phyloP scores from a whole-genome alignment of 2,888 invertebrate species.

The Leptinotarsa rubiginosa region DNA sequence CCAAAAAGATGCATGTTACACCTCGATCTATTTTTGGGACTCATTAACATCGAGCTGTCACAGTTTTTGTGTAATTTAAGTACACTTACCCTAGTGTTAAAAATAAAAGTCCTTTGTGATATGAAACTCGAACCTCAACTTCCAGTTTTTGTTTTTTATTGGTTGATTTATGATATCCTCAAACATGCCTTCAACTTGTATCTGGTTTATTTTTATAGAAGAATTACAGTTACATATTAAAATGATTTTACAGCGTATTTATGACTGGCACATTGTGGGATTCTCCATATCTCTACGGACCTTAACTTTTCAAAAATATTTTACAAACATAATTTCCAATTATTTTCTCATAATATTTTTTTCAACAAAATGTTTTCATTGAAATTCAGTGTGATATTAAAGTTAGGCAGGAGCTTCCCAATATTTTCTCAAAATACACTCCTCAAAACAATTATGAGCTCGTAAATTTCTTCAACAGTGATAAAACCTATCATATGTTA shows the following conservation, averaged over 20 bases:
- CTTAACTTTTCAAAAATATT: too few relatives aligned
- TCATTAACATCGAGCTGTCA: conserved; percentile 42
- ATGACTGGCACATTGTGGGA: too few relatives aligned
- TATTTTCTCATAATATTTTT: neutral
- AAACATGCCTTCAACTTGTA: neutral
- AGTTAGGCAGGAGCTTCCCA: too few relatives aligned
- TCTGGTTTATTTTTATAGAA: neutral
- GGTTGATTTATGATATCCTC: conserved; percentile 27
- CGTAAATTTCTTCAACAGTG: too few relatives aligned
- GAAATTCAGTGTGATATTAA: too few relatives aligned
- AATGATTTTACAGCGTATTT: neutral
- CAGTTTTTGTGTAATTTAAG: conserved; percentile 46
- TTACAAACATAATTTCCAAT: neutral
- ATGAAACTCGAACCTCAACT: conserved; percentile 12
- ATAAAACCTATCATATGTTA: too few relatives aligned
- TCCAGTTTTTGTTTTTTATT: conserved; percentile 15
- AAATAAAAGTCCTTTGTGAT: conserved; percentile 39
- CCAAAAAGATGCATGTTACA: neutral
- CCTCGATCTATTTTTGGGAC: conserved; percentile 34
- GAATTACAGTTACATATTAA: neutral
- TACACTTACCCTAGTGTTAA: conserved; percentile 38
- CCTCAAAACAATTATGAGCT: too few relatives aligned
- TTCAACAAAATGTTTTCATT: too few relatives aligned
- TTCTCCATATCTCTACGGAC: too few relatives aligned
- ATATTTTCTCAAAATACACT: too few relatives aligned